A percentile compares a stretch with the other conserved stretches of the same genome.
These are phyloP conservation scores for Beaufortia kweichowensis DNA, from an alignment of 2,113 vertebrate species.

Conservation along the genomic window DNA sequence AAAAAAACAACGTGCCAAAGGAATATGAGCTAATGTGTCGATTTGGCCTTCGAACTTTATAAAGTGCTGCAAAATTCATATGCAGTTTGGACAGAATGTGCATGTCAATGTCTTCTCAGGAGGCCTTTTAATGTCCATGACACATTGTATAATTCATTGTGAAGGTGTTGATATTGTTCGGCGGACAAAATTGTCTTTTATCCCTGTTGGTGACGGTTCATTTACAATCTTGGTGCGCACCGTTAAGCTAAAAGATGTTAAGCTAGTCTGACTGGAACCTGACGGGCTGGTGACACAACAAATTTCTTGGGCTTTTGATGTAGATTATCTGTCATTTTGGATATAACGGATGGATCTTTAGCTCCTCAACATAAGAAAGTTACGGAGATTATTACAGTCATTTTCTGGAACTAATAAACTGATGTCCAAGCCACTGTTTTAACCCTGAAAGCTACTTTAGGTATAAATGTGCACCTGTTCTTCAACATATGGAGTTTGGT, in stretches of 20 bases:
- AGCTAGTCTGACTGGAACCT: conserved; percentile 61
- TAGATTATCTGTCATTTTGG: conserved; percentile 11
- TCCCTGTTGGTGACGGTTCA: conserved; percentile 38
- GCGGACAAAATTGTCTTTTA: not conserved
- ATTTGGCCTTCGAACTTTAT: not conserved
- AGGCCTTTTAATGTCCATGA: conserved; percentile 5
- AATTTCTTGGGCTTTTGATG: not conserved
- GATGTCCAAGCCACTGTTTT: not conserved
- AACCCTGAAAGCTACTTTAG: not conserved
- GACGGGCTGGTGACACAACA: conserved; percentile 47
- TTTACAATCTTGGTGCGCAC: conserved; percentile 45
- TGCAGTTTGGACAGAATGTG: not conserved
- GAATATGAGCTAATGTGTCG: not conserved
- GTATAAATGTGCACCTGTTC: not conserved
- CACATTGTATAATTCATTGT: conserved; percentile 17
- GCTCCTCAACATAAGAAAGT: not conserved
- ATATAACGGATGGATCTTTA: conserved; percentile 26
- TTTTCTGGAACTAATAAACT: conserved; percentile 1
- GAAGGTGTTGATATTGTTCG: conserved; percentile 6
- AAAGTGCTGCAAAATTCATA: not conserved
- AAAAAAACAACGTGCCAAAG: conserved; percentile 23
- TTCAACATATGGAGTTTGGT: not conserved
- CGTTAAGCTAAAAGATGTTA: conserved; percentile 45
- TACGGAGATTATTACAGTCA: not conserved
- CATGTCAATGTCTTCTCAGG: not conserved